Base-by-base conservation (phyloP, 2,797 vertebrate genomes). In the Etheostoma perlongum region DNA sequence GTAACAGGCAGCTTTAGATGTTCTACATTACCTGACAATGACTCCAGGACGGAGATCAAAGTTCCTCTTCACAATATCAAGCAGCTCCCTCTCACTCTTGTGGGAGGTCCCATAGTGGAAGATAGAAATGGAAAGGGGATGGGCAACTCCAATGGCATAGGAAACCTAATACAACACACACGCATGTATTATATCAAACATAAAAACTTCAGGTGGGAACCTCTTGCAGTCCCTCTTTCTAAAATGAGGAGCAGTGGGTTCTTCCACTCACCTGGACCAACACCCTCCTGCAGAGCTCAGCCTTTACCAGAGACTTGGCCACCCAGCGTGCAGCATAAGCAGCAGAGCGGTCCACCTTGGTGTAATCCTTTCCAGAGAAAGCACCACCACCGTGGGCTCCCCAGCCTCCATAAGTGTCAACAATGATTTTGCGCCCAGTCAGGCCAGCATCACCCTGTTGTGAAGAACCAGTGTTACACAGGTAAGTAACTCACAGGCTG, bases 281-380 rank as follows among this genome's bases (percentile, higher is more conserved):
- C 65, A 99, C 98, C 78, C 98, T 94, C 74, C 92, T 96, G 95
- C 98, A 99, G 55, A 99, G 96, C 68, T 96, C 96, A 4, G 97
- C 96, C 89, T 97, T 99, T 72, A 99, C 96, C 72, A 99, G 94
- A 72, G 98, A 99, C 82, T 99, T 99, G 69, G 97, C 98, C 74
- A 99, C 98, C 97, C 98, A 98, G 67, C 97, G 97, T 0, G 98
- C 97, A 25, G 98, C 97, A 0, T 99, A 99, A 42, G 98, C 97
- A 33, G 98, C 98, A 1, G 98, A 99, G 25, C 98, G 96, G 76
- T 99, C 98, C 89, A 99, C 98, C 78, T 99, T 99, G 14, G 98
- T 99, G 93, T 99, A 99, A 89, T 99, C 98, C 87, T 99, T 99
- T 58, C 98, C 98, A 52, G 98, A 99, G 89, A 99, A 99, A 48